Conservation (phyloP, 2,113 vertebrate species). For the Oreochromis niloticus region DNA sequence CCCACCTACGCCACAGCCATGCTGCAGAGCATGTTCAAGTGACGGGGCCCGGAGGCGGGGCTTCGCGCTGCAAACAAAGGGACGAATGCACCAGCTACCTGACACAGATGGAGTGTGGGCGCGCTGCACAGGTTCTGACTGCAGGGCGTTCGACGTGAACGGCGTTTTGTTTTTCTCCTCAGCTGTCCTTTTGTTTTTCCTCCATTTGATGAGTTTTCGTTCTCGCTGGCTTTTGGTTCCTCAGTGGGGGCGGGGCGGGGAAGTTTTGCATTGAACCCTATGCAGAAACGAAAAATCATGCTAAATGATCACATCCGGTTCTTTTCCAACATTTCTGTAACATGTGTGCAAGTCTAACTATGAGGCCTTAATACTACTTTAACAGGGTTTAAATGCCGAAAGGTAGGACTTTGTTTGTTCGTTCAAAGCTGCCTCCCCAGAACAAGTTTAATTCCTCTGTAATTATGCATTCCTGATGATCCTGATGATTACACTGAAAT, state of each 20-base stretch:
- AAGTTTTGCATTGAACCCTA: slow-evolving; percentile 4
- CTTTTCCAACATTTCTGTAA: slow-evolving; percentile 41
- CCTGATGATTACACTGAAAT: slow-evolving; percentile 11
- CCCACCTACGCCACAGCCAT: slow-evolving; percentile 95
- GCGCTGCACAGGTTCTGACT: slow-evolving; percentile 33
- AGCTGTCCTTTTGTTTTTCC: slow-evolving; percentile 15
- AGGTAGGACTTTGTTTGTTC: slow-evolving; percentile 1
- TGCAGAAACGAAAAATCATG: slow-evolving; percentile 29
- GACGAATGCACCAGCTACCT: slow-evolving; percentile 52
- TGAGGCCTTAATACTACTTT: slow-evolving; percentile 78
- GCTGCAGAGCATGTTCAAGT: slow-evolving; percentile 88
- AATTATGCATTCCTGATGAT: slow-evolving; percentile 47
- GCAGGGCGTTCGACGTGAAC: slow-evolving; percentile 63
- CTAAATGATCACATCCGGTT: neutral
- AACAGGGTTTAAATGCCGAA: slow-evolving; percentile 59
- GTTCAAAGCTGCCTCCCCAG: slow-evolving; percentile 44
- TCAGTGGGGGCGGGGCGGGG: neutral
- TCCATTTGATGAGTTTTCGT: slow-evolving; percentile 2
- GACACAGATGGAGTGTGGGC: slow-evolving; percentile 21
- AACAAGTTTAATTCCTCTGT: slow-evolving; percentile 34
- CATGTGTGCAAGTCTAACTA: slow-evolving; percentile 68
- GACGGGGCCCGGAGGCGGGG: neutral
- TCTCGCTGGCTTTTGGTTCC: slow-evolving; percentile 16
- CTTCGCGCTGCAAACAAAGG: slow-evolving; percentile 42
- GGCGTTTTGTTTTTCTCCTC: slow-evolving; percentile 25